A percentile compares a stretch with the other conserved stretches of the same genome.
Conservation (phyloP, 2,888 invertebrate genomes). For the Dusona sp. region DNA sequence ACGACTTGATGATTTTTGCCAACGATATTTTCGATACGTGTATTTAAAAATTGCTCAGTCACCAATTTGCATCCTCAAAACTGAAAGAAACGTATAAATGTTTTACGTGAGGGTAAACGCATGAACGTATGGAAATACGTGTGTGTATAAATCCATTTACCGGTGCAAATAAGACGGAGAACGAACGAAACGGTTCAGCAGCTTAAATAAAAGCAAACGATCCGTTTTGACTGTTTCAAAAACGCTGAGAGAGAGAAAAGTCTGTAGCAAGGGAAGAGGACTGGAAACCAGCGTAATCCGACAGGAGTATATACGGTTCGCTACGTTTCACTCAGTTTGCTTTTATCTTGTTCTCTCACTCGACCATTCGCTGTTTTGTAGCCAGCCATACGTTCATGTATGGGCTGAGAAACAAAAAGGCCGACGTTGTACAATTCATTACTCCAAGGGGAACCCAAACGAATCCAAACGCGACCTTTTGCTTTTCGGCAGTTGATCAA, state of each 20-base stretch:
- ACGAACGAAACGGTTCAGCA: slow-evolving; percentile 69
- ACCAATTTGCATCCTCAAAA: not conserved
- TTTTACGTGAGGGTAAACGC: not conserved
- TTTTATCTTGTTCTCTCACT: slow-evolving; percentile 28
- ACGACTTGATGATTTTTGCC: too few relatives aligned
- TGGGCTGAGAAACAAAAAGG: not conserved
- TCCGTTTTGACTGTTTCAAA: slow-evolving; percentile 70
- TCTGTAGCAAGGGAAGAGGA: slow-evolving; percentile 28
- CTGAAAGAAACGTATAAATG: not conserved
- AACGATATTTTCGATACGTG: not conserved
- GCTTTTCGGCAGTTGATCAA: not conserved
- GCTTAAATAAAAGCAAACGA: slow-evolving; percentile 80
- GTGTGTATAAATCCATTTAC: slow-evolving; percentile 8
- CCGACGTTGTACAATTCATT: not conserved
- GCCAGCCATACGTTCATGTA: slow-evolving; percentile 46
- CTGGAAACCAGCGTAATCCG: slow-evolving; percentile 58
- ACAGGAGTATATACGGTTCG: slow-evolving; percentile 60
- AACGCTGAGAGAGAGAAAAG: slow-evolving; percentile 8
- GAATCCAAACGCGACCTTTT: not conserved
- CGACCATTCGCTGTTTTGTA: slow-evolving; percentile 54
- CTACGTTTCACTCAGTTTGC: slow-evolving; percentile 60
- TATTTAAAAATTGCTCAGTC: not conserved
- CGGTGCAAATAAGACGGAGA: slow-evolving; percentile 49
- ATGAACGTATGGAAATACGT: not conserved
- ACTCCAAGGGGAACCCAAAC: not conserved